Evolutionary conservation across 2,797 vertebrate species (phyloP).

Genomic region (Alcedo quadribrachys): DNA sequence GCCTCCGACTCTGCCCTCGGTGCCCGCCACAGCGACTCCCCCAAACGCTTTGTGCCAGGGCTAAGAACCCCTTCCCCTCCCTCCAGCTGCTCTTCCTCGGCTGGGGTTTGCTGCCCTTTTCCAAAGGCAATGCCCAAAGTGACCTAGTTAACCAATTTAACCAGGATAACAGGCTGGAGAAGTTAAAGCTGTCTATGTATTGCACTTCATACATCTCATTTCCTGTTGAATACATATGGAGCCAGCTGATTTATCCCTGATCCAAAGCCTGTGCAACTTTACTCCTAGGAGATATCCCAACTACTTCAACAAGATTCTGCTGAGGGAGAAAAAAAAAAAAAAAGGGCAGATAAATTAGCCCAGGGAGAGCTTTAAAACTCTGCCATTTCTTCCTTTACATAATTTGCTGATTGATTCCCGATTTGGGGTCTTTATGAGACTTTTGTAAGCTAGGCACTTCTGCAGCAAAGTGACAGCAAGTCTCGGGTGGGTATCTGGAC

Average conservation of each 20-base stretch:
- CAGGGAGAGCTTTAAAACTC: not conserved
- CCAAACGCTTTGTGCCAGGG: not conserved
- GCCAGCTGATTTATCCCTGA: not conserved
- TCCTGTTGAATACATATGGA: not conserved
- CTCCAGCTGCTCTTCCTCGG: rapidly evolving
- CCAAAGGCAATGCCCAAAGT: not conserved
- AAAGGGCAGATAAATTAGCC: not conserved
- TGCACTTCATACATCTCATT: not conserved
- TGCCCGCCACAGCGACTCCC: not conserved
- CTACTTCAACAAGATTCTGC: not conserved
- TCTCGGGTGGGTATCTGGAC: conserved; percentile 37
- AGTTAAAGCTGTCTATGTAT: not conserved
- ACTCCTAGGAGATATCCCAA: not conserved
- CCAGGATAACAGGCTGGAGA: not conserved
- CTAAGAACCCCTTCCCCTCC: not conserved
- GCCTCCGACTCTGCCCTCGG: not conserved
- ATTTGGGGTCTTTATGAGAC: not conserved
- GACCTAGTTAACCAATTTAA: not conserved
- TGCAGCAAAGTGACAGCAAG: not conserved
- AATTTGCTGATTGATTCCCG: not conserved
- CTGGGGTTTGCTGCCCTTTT: not conserved
- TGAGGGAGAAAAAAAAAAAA: too few relatives aligned
- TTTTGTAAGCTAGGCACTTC: not conserved
- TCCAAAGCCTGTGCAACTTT: not conserved
- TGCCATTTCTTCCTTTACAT: not conserved